Evolutionary conservation across 2,888 invertebrate genomes (phyloP).

Genomic region (Amphipyra tragopoginis): DNA sequence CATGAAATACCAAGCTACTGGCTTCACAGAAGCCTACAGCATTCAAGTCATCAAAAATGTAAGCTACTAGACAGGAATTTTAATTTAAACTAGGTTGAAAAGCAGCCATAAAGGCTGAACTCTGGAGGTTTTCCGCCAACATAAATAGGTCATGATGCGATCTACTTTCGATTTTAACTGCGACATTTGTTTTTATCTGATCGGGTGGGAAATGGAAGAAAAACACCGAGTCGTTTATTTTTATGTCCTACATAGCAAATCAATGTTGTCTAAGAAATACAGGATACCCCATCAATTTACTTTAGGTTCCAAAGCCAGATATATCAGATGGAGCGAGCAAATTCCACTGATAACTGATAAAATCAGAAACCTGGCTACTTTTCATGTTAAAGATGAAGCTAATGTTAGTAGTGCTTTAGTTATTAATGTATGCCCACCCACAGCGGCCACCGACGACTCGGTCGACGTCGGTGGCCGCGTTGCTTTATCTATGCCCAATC

Average conservation of each 20-base stretch:
- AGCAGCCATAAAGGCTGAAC: slow-evolving; percentile 6
- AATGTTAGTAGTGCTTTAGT: too few species aligned
- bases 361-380: too few species aligned
- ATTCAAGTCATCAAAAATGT: slow-evolving; percentile 9
- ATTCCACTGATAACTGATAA: too few species aligned
- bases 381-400: too few species aligned
- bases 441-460: too few species aligned
- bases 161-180: slow-evolving; percentile 27
- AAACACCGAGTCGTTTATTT: slow-evolving; percentile 30
- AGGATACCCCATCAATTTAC: neutral
- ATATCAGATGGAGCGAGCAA: neutral
- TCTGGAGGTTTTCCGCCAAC: slow-evolving; percentile 1
- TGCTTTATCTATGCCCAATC: too few species aligned
- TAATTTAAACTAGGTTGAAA: slow-evolving; percentile 12
- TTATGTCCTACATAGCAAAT: slow-evolving; percentile 6
- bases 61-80: neutral
- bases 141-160: slow-evolving; percentile 27
- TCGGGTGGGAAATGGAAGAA: slow-evolving; percentile 20
- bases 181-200: slow-evolving; percentile 36
- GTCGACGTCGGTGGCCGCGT: too few species aligned
- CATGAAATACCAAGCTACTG: too few species aligned
- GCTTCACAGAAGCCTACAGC: neutral
- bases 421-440: too few species aligned
- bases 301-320: neutral
- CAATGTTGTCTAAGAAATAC: slow-evolving; percentile 11